A percentile compares a stretch with the other conserved stretches of the same genome.
Conservation (phyloP, 2,888 invertebrate species). For the Luffia ferchaultella region DNA sequence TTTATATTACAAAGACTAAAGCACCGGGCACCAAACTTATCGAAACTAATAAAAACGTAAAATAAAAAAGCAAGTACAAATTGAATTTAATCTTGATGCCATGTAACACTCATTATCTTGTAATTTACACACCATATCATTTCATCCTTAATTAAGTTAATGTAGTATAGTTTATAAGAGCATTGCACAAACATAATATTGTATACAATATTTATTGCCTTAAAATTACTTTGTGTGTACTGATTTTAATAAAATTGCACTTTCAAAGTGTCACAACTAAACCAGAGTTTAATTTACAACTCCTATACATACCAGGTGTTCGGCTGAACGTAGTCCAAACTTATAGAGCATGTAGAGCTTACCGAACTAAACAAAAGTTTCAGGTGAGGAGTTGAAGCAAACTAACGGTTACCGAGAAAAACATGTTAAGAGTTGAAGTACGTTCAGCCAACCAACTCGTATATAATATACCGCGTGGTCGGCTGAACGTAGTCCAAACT, state of each 20-base stretch:
- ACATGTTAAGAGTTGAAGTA: too few species aligned
- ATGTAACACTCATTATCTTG: conserved; percentile 26
- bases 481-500: too few species aligned
- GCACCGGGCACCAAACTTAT: too few species aligned
- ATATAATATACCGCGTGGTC: too few species aligned
- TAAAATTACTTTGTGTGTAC: conserved; percentile 32
- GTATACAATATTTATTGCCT: conserved; percentile 31
- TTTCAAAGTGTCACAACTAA: conserved; percentile 48
- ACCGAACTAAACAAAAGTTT: too few species aligned
- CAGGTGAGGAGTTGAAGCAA: too few species aligned
- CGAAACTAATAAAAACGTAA: too few species aligned
- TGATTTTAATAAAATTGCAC: conserved; percentile 57
- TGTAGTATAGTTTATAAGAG: background rate
- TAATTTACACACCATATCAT: background rate
- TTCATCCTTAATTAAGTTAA: background rate
- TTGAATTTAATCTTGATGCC: conserved; percentile 36
- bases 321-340: too few species aligned
- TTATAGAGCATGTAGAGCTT: too few species aligned
- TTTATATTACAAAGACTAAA: too few species aligned
- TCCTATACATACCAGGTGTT: background rate
- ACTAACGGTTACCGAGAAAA: too few species aligned
- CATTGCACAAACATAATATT: background rate
- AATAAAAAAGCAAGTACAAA: conserved; percentile 40
- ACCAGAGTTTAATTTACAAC: conserved; percentile 12
- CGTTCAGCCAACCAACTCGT: too few species aligned